Percentiles rank a stretch among this genome's conserved stretches.
phyloP scores from a whole-genome alignment of 2,113 vertebrate genomes.

The Rhegmatorhina hoffmannsi region DNA sequence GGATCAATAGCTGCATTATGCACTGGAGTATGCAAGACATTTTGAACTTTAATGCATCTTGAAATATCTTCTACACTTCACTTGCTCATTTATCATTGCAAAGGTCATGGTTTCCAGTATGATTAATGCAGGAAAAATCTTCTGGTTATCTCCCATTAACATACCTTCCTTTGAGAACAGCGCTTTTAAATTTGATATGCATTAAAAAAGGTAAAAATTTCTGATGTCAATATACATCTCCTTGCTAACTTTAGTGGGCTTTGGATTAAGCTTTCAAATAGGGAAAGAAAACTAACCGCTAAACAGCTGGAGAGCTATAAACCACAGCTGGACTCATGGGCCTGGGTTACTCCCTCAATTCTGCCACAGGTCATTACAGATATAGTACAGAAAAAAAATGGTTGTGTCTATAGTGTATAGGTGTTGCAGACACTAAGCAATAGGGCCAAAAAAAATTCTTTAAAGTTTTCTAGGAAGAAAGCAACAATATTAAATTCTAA shows the following conservation, averaged over 20 bases:
- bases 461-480: neutral
- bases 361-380: neutral
- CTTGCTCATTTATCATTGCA: conserved; percentile 1
- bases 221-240: neutral
- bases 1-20: neutral
- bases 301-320: neutral
- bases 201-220: neutral
- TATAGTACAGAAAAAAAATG: neutral
- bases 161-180: neutral
- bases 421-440: neutral
- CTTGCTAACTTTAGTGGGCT: neutral
- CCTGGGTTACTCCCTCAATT: neutral
- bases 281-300: accelerated
- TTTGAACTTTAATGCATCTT: neutral
- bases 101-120: neutral
- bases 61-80: neutral
- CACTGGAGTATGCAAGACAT: neutral
- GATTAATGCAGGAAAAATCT: neutral
- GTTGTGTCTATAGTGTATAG: neutral
- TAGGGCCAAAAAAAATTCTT: neutral
- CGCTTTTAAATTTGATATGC: neutral
- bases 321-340: neutral
- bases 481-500: neutral
- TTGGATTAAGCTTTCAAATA: neutral
- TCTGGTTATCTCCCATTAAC: neutral